phyloP scores from a whole-genome alignment of 1,140 invertebrate genomes.

The Euwallacea fornicatus region DNA sequence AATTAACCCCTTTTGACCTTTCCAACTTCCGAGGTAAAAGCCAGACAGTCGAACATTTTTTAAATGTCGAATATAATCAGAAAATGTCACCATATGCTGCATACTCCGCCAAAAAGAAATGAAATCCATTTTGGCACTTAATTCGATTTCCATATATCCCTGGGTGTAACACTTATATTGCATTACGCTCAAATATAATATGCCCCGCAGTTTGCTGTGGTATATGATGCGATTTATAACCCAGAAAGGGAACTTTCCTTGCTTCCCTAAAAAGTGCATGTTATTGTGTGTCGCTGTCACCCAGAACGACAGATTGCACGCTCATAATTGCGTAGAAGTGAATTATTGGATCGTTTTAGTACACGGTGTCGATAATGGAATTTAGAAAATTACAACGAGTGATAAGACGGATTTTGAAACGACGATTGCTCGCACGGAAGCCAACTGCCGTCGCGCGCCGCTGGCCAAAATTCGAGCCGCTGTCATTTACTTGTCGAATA shows the following conservation, averaged over 20 bases:
- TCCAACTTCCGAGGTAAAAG: conserved; percentile 47
- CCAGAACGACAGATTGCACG: conserved; percentile 21
- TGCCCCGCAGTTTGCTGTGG: conserved; percentile 34
- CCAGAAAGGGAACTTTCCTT: conserved; percentile 28
- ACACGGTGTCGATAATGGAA: too few relatives aligned
- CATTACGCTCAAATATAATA: conserved; percentile 37
- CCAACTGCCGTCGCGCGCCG: too few relatives aligned
- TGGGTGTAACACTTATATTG: conserved; percentile 39
- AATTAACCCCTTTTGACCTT: conserved; percentile 50
- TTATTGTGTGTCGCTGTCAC: conserved; percentile 24
- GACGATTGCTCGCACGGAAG: too few relatives aligned
- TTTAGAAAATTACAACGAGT: too few relatives aligned
- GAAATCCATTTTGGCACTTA: conserved; percentile 33
- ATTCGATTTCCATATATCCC: conserved; percentile 39
- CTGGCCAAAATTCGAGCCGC: too few relatives aligned
- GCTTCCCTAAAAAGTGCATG: conserved; percentile 37
- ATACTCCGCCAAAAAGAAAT: conserved; percentile 23
- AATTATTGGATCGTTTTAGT: neutral
- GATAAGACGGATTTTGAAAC: too few relatives aligned
- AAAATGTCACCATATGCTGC: conserved; percentile 40
- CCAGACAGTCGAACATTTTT: conserved; percentile 37
- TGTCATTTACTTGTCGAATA: too few relatives aligned
- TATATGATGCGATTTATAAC: conserved; percentile 40
- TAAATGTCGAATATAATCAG: conserved; percentile 39
- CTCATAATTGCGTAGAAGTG: conserved; percentile 7